These are phyloP conservation scores for Coecobrya sp. DNA, from an alignment of 2,888 invertebrate genomes.

Conservation along the genomic window DNA sequence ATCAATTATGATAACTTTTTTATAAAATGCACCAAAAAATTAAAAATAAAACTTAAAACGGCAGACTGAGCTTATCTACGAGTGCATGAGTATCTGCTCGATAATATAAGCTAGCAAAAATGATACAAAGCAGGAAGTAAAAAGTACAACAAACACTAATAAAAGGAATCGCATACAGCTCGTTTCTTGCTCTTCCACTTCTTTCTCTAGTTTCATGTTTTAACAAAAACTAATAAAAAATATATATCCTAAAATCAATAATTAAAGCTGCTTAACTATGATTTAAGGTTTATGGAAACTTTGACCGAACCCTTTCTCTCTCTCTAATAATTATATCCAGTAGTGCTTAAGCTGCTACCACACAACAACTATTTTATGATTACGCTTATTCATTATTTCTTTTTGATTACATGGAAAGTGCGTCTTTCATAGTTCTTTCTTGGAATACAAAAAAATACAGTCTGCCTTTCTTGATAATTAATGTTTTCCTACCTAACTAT, in stretches of 20 bases:
- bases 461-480: not conserved
- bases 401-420: slow-evolving; percentile 16
- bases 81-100: not conserved
- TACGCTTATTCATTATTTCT: not conserved
- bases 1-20: not conserved
- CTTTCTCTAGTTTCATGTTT: not conserved
- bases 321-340: no score
- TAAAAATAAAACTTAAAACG: not conserved
- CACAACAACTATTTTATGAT: slow-evolving; percentile 5
- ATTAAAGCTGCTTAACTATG: no score
- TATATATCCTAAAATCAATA: not conserved
- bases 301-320: slow-evolving; percentile 19
- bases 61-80: not conserved
- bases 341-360: slow-evolving; percentile 48
- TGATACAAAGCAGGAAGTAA: not conserved
- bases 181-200: not conserved
- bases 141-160: not conserved
- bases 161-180: not conserved
- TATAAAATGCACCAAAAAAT: not conserved
- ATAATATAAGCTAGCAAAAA: slow-evolving; percentile 4
- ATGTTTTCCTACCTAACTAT: slow-evolving; percentile 32
- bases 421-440: slow-evolving; percentile 25
- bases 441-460: slow-evolving; percentile 39
- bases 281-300: slow-evolving; percentile 28
- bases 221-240: not conserved